Evolutionary conservation across 2,888 invertebrate species (phyloP).

Genomic region (Lydus trimaculatus): DNA sequence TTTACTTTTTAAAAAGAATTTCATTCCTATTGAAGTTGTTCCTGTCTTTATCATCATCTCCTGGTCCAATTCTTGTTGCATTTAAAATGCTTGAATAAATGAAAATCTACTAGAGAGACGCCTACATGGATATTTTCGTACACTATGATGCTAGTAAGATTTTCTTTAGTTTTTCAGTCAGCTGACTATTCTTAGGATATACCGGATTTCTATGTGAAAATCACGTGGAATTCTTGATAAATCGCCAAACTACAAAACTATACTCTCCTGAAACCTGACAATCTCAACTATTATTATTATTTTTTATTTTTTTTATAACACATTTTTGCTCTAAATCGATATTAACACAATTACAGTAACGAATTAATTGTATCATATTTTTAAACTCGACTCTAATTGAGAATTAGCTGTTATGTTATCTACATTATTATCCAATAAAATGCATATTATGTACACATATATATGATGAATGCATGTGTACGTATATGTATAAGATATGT

Average conservation of each 20-base stretch:
- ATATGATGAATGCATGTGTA: too few species aligned
- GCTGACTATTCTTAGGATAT: slow-evolving; percentile 34
- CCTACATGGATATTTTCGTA: slow-evolving; percentile 27
- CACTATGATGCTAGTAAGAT: slow-evolving; percentile 23
- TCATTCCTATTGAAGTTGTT: not conserved
- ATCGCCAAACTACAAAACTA: slow-evolving; percentile 21
- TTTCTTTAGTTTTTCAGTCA: slow-evolving; percentile 31
- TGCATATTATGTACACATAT: not conserved
- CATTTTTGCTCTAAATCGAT: not conserved
- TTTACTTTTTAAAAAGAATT: not conserved
- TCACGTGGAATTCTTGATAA: slow-evolving; percentile 38
- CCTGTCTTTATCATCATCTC: not conserved
- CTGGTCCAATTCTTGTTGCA: not conserved
- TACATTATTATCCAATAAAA: not conserved
- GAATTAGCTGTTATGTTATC: not conserved
- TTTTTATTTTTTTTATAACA: not conserved
- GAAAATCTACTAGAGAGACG: slow-evolving; percentile 10
- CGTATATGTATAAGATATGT: not conserved
- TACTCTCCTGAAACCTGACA: not conserved
- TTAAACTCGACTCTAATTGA: not conserved
- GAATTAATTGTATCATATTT: not conserved
- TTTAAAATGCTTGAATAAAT: too few species aligned
- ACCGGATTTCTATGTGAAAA: slow-evolving; percentile 18
- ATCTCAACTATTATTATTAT: too few species aligned
- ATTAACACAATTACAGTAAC: not conserved